Conservation (phyloP, 2,113 vertebrate species). For the Paradoxurus hermaphroditus region DNA sequence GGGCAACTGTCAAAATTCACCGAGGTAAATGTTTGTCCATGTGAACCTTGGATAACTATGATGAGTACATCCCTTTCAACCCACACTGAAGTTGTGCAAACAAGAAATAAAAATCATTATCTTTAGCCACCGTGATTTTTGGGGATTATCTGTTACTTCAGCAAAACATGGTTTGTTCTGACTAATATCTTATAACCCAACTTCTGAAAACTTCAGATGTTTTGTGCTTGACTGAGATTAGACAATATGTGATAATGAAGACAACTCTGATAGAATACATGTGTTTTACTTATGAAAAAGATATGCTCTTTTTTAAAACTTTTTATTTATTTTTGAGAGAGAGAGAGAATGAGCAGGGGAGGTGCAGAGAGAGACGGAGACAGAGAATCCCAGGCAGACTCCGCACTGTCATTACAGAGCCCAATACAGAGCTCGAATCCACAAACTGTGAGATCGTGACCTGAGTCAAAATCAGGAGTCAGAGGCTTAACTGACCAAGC, state of each 20-base stretch:
- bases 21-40: accelerated
- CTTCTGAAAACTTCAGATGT: neutral
- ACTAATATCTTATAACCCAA: neutral
- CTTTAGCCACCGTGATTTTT: neutral
- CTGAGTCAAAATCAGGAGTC: no score
- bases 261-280: neutral
- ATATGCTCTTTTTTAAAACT: no score
- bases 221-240: neutral
- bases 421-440: no score
- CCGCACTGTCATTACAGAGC: no score
- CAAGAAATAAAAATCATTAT: neutral
- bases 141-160: neutral
- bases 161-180: neutral
- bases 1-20: neutral
- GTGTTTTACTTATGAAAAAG: neutral
- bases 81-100: neutral
- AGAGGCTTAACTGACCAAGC: no score
- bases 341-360: no score
- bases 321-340: no score
- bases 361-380: no score
- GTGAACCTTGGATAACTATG: neutral
- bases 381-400: no score
- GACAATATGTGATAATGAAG: neutral
- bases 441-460: no score
- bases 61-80: neutral